These are phyloP conservation scores for Myiotriccus ornatus DNA, from an alignment of 2,797 vertebrate genomes.

Conservation along the genomic window DNA sequence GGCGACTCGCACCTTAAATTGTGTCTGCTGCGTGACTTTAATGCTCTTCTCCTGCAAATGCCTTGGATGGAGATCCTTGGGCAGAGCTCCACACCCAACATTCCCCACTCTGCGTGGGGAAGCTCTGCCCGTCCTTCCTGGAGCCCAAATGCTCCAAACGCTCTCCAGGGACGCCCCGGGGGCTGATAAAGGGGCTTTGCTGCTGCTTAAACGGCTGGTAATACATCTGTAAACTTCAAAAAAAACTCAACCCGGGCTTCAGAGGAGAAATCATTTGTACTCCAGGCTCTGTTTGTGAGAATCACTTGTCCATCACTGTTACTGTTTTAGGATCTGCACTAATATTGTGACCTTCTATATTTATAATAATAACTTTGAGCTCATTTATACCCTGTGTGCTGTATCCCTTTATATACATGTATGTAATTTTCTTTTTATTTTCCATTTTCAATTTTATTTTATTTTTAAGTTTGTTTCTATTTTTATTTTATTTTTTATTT, in stretches of 20 bases:
- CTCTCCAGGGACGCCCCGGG: fast-evolving
- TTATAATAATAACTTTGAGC: not conserved
- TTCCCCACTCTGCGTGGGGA: not conserved
- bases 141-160: not conserved
- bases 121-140: not conserved
- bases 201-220: not conserved
- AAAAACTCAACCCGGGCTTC: not conserved
- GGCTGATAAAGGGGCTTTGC: fast-evolving
- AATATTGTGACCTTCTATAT: not conserved
- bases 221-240: not conserved
- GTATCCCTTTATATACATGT: too few relatives aligned
- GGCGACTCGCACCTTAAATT: fast-evolving
- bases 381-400: not conserved
- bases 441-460: too few relatives aligned
- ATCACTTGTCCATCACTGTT: not conserved
- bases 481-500: too few relatives aligned
- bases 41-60: not conserved
- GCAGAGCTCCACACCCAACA: not conserved
- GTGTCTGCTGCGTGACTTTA: not conserved
- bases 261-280: not conserved
- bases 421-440: too few relatives aligned
- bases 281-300: not conserved
- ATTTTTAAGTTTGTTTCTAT: too few relatives aligned
- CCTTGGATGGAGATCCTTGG: not conserved
- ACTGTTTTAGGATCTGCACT: not conserved